Conservation (phyloP, 2,888 invertebrate species). For the Ctenicera cuprea region DNA sequence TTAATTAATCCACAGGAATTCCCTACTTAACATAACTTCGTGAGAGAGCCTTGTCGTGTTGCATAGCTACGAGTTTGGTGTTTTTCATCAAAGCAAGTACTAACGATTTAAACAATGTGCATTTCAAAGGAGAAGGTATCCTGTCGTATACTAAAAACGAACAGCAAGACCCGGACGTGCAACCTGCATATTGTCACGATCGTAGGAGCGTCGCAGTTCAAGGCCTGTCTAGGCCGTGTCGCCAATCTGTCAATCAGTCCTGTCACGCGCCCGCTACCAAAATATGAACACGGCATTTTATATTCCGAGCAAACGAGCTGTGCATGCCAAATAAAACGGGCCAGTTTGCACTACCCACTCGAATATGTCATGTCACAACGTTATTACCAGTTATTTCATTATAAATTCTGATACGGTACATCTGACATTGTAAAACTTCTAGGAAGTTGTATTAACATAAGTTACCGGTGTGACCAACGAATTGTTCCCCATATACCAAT, state of each 20-base stretch:
- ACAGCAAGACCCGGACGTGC: constrained; percentile 51
- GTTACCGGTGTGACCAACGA: too few species aligned
- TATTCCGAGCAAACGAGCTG: constrained; percentile 56
- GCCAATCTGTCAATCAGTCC: constrained; percentile 61
- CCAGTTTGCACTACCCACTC: constrained; percentile 23
- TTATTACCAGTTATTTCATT: constrained; percentile 39
- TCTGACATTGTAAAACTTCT: background rate
- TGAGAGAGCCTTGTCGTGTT: constrained; percentile 4
- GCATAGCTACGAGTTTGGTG: constrained; percentile 16
- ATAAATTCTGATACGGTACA: constrained; percentile 28
- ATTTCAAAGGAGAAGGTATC: constrained; percentile 38
- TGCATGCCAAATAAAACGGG: constrained; percentile 50
- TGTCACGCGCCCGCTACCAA: constrained; percentile 57
- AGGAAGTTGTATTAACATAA: background rate
- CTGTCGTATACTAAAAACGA: constrained; percentile 38
- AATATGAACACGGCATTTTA: constrained; percentile 59
- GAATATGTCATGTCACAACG: constrained; percentile 32
- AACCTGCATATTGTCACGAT: constrained; percentile 55
- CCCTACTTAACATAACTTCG: constrained; percentile 10
- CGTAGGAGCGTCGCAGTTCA: constrained; percentile 58
- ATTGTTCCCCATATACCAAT: too few species aligned
- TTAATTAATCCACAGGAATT: constrained; percentile 12
- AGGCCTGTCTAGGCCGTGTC: constrained; percentile 62
- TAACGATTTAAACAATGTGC: constrained; percentile 38
- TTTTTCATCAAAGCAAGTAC: constrained; percentile 29